A percentile compares a stretch with the other conserved stretches of the same genome.
phyloP scores from a whole-genome alignment of 2,797 vertebrate genomes.

The Thripadectes ignobilis region DNA sequence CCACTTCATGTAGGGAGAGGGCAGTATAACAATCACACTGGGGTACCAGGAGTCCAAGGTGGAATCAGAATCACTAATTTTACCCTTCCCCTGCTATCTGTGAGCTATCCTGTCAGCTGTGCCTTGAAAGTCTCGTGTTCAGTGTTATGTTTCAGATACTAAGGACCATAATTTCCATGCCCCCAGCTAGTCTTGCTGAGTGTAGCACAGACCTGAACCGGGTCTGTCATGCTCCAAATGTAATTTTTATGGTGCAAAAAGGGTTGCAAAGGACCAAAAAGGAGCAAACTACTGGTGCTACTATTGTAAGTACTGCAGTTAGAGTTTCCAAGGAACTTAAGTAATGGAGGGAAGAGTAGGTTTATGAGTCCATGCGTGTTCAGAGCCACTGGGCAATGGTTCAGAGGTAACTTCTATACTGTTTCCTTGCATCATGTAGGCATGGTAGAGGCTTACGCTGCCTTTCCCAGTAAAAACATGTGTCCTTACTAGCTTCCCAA shows the following conservation, averaged over 20 bases:
- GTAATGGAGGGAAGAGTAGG: neutral
- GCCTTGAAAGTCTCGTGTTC: neutral
- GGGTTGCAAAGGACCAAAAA: neutral
- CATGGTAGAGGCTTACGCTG: neutral
- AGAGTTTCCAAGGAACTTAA: neutral
- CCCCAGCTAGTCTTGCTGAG: neutral
- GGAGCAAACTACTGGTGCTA: neutral
- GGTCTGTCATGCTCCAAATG: neutral
- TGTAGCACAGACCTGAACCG: neutral
- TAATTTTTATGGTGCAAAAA: neutral
- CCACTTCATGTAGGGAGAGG: neutral
- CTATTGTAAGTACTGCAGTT: neutral
- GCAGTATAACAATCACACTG: neutral
- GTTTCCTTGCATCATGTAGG: neutral
- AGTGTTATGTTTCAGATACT: neutral
- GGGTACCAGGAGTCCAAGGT: neutral
- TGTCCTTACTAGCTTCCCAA: neutral
- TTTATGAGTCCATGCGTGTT: neutral
- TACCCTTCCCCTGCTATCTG: neutral
- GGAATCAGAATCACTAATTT: neutral
- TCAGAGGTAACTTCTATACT: neutral
- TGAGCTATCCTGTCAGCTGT: neutral
- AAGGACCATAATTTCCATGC: neutral
- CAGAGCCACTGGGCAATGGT: neutral
- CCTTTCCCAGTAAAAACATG: neutral